These are phyloP conservation scores for Orientallactaga bullata DNA, from an alignment of 2,113 vertebrate genomes.

Conservation along the genomic window DNA sequence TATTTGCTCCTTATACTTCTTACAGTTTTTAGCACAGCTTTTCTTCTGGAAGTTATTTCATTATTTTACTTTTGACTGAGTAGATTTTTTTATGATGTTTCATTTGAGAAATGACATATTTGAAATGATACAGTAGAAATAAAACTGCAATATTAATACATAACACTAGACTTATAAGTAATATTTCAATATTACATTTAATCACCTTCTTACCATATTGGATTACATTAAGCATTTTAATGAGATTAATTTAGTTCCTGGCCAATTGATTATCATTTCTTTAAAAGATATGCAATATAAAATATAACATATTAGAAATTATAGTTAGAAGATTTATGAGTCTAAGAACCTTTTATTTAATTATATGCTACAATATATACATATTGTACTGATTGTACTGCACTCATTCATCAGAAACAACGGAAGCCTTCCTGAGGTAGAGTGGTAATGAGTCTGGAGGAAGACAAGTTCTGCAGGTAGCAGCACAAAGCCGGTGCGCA, in stretches of 20 bases:
- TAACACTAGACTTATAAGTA: conserved; percentile 39
- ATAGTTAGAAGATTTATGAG: conserved; percentile 35
- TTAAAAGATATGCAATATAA: neutral
- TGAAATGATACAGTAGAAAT: conserved; percentile 4
- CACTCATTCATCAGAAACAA: neutral
- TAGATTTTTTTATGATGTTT: conserved; percentile 41
- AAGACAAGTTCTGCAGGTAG: conserved; percentile 10
- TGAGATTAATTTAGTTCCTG: conserved; percentile 47
- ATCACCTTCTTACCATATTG: neutral
- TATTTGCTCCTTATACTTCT: conserved; percentile 37
- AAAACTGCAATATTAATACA: conserved; percentile 25
- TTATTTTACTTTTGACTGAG: conserved; percentile 42
- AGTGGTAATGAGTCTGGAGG: conserved; percentile 52
- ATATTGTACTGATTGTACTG: rapidly evolving
- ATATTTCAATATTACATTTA: conserved; percentile 28
- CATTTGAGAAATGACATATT: conserved; percentile 3
- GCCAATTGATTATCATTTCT: conserved; percentile 12
- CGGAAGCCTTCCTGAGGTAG: neutral
- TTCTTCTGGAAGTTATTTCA: neutral
- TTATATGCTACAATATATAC: neutral
- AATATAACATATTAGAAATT: conserved; percentile 30
- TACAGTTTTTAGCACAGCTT: neutral
- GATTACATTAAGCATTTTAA: conserved; percentile 16
- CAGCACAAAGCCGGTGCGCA: conserved; percentile 56
- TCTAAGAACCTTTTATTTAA: neutral